Conservation (phyloP, 64 coral and sea anemone species). For the Montipora efflorescens region DNA sequence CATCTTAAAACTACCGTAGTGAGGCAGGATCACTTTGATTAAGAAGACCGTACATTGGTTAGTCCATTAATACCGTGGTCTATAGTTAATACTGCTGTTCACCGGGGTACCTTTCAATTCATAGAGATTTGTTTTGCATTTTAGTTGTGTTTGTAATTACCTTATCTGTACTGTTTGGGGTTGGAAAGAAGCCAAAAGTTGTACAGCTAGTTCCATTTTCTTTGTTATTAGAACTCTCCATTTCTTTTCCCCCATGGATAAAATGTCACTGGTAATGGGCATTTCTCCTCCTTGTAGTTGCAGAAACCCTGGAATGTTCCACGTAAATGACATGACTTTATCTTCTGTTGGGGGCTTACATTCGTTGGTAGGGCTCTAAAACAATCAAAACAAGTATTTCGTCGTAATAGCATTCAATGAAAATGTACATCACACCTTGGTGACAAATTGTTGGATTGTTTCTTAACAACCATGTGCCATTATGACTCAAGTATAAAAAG, state of each 20-base stretch:
- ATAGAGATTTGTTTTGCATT: not conserved
- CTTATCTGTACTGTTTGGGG: not conserved
- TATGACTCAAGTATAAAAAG: not conserved
- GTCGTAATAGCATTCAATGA: not conserved
- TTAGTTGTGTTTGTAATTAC: not conserved
- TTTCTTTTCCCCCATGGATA: not conserved
- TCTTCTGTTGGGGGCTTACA: not conserved
- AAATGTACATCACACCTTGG: not conserved
- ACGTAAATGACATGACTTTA: not conserved
- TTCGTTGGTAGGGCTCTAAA: not conserved
- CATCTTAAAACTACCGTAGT: not conserved
- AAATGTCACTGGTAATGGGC: not conserved
- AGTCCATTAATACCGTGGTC: no score
- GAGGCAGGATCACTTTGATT: not conserved
- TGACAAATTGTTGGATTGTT: not conserved
- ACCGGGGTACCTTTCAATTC: not conserved
- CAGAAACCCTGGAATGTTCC: not conserved
- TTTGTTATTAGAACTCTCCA: not conserved
- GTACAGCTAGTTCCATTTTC: not conserved
- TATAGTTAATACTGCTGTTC: no score
- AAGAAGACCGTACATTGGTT: not conserved
- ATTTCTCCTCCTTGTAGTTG: not conserved
- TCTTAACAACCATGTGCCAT: not conserved
- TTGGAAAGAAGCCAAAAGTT: not conserved
- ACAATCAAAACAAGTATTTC: not conserved